These are phyloP conservation scores for Oreochromis niloticus DNA, from an alignment of 2,113 vertebrate genomes.

Conservation along the genomic window DNA sequence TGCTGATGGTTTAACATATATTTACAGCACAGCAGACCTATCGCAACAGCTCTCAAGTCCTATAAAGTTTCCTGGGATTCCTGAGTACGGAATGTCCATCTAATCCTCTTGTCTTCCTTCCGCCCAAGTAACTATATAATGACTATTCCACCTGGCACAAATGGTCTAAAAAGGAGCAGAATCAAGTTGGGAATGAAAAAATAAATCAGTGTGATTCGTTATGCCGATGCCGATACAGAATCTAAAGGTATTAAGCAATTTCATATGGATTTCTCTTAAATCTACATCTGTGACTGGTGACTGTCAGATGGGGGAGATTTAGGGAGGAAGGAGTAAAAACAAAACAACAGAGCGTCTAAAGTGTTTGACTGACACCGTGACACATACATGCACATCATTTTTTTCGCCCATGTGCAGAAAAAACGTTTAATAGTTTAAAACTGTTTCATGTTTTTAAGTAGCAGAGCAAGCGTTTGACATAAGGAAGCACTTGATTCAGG, in stretches of 20 bases:
- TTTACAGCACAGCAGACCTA: not conserved
- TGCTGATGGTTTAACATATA: not conserved
- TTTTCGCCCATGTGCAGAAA: not conserved
- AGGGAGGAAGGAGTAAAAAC: not conserved
- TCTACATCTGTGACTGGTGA: not conserved
- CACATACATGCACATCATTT: not conserved
- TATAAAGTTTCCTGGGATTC: conserved; percentile 40
- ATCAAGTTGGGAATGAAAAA: not conserved
- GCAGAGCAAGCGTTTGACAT: conserved; percentile 59
- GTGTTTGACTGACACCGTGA: conserved; percentile 28
- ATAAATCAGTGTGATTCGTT: conserved; percentile 18
- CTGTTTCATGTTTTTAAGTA: conserved; percentile 56
- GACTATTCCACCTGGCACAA: conserved; percentile 54
- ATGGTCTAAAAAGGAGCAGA: not conserved
- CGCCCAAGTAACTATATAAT: conserved; percentile 20
- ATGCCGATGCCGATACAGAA: not conserved
- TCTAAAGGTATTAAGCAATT: not conserved
- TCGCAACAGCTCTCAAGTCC: conserved; percentile 13
- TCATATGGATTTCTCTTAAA: not conserved
- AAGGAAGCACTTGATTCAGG: conserved; percentile 67
- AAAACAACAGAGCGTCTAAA: not conserved
- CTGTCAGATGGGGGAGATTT: not conserved
- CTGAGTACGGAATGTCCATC: conserved; percentile 31
- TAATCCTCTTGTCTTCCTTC: not conserved
- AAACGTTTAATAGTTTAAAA: not conserved